phyloP scores from a whole-genome alignment of 2,888 invertebrate genomes.

The Lucinisca nassula region DNA sequence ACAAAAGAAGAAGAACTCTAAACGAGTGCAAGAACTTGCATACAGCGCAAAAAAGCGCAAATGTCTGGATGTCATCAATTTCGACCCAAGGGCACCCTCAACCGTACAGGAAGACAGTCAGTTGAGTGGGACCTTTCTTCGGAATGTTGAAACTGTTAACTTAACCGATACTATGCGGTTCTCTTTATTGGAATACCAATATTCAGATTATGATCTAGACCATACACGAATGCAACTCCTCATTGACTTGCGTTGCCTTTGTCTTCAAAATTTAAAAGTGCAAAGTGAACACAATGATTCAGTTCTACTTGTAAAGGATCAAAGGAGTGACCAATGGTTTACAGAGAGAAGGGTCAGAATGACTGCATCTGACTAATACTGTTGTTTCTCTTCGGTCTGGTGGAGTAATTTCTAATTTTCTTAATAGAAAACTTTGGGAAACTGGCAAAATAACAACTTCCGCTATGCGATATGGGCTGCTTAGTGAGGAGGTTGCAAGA shows the following conservation, averaged over 20 bases:
- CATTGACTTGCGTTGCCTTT: neutral
- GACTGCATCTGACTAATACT: slow-evolving; percentile 7
- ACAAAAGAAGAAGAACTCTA: neutral
- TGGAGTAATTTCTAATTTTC: too few species aligned
- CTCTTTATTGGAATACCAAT: neutral
- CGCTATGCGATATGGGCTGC: too few species aligned
- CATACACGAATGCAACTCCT: neutral
- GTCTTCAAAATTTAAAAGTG: slow-evolving; percentile 18
- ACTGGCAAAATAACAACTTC: too few species aligned
- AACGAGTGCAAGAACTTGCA: neutral
- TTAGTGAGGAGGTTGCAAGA: too few species aligned
- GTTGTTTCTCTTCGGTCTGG: too few species aligned
- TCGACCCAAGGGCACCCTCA: slow-evolving; percentile 24
- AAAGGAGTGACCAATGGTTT: slow-evolving; percentile 6
- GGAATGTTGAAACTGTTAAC: neutral
- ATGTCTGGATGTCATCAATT: neutral
- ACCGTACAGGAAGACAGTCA: neutral
- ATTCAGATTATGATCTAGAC: slow-evolving; percentile 19
- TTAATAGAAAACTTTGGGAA: too few species aligned
- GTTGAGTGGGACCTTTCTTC: neutral
- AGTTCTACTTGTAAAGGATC: neutral
- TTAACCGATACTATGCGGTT: neutral
- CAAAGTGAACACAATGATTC: neutral
- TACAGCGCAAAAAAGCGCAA: slow-evolving; percentile 18
- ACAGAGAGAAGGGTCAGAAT: neutral